A percentile compares a stretch with the other conserved stretches of the same genome.
Conservation (phyloP, 2,113 vertebrate genomes). For the Erinaceus europaeus region DNA sequence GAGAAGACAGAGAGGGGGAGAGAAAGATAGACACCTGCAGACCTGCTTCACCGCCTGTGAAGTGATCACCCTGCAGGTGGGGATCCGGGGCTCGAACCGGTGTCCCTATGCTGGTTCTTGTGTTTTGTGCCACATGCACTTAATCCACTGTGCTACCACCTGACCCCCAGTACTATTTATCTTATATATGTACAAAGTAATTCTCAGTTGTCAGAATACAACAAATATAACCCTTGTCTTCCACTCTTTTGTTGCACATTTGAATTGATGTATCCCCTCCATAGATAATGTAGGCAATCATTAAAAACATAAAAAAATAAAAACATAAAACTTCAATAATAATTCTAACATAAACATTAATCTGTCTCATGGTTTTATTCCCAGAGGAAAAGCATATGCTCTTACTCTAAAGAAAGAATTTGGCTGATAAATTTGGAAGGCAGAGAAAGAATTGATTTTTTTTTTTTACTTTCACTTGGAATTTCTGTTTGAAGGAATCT, state of each 20-base stretch:
- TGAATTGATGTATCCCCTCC: neutral
- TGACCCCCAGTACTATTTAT: neutral
- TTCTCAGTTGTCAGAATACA: neutral
- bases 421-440: slow-evolving; percentile 38
- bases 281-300: neutral
- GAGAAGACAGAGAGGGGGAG: too few relatives aligned
- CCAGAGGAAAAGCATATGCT: slow-evolving; percentile 10
- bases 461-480: slow-evolving; percentile 20
- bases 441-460: slow-evolving; percentile 16
- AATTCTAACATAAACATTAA: slow-evolving; percentile 47
- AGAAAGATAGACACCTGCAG: too few relatives aligned
- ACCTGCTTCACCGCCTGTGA: too few relatives aligned
- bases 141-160: too few relatives aligned
- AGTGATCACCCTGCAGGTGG: too few relatives aligned
- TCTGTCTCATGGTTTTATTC: slow-evolving; percentile 40
- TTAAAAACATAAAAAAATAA: neutral
- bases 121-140: too few relatives aligned
- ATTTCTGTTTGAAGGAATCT: neutral
- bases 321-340: slow-evolving; percentile 32
- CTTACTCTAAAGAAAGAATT: slow-evolving; percentile 25
- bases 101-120: too few relatives aligned
- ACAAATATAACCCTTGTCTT: slow-evolving; percentile 9
- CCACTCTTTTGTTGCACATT: neutral
- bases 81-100: too few relatives aligned
- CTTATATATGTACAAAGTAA: neutral